These are phyloP conservation scores for Drosophila jambulina DNA, from an alignment of 1,140 invertebrate species.

Conservation along the genomic window DNA sequence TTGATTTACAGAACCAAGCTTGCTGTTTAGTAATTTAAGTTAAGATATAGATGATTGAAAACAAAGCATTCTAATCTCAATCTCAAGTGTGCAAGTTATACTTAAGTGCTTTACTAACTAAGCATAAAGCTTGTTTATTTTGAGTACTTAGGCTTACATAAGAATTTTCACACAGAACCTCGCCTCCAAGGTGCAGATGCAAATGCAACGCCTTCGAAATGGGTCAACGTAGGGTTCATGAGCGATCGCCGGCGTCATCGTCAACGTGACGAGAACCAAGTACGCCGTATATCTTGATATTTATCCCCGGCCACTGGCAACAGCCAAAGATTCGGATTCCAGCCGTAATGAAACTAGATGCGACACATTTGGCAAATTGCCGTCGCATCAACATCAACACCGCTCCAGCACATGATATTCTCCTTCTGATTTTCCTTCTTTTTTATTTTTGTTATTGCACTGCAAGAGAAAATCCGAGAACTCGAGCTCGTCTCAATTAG, in stretches of 20 bases:
- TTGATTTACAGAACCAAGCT: neutral
- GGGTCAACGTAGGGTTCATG: constrained; percentile 58
- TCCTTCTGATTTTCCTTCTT: neutral
- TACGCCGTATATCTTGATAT: constrained; percentile 28
- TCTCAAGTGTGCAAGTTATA: neutral
- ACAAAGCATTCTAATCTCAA: no score
- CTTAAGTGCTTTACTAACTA: neutral
- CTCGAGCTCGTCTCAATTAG: constrained; percentile 73
- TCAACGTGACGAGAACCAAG: constrained; percentile 37
- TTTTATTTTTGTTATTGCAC: constrained; percentile 35
- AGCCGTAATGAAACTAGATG: constrained; percentile 59
- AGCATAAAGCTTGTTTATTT: neutral
- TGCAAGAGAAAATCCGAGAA: constrained; percentile 69
- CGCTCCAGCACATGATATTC: constrained; percentile 31
- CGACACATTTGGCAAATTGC: constrained; percentile 81
- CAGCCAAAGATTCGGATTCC: constrained; percentile 27
- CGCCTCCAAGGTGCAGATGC: constrained; percentile 53
- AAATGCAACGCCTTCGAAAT: constrained; percentile 67
- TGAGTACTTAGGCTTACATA: neutral
- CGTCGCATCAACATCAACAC: constrained; percentile 39
- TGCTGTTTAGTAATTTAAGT: neutral
- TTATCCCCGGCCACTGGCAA: constrained; percentile 14
- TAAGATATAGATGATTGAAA: neutral
- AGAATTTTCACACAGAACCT: constrained; percentile 1
- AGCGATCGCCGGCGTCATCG: constrained; percentile 38